Percentiles rank a stretch among this genome's conserved stretches.
These are phyloP conservation scores for Druceiella hillmani DNA, from an alignment of 2,888 invertebrate genomes.

Conservation along the genomic window DNA sequence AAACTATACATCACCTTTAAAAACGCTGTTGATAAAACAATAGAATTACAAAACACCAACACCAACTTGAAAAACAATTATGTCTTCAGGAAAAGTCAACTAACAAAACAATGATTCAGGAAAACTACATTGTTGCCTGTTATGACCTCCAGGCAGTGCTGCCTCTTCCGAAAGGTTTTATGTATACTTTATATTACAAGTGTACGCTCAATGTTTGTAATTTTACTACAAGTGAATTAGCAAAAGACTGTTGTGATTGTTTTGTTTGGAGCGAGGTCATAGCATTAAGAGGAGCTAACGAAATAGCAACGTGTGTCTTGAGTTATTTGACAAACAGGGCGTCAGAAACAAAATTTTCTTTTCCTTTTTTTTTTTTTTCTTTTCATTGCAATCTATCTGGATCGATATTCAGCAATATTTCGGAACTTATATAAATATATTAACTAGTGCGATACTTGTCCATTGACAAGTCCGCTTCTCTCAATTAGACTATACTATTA, in stretches of 20 bases:
- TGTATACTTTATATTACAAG: slow-evolving; percentile 19
- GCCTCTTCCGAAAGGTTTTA: slow-evolving; percentile 19
- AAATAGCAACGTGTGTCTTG: slow-evolving; percentile 22
- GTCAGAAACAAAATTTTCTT: too few relatives aligned
- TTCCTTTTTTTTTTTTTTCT: too few relatives aligned
- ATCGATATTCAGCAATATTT: too few relatives aligned
- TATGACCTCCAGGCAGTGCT: slow-evolving; percentile 19
- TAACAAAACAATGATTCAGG: slow-evolving; percentile 13
- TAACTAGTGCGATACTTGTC: too few relatives aligned
- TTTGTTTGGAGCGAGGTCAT: slow-evolving; percentile 18
- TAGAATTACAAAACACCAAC: too few relatives aligned
- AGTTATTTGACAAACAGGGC: too few relatives aligned
- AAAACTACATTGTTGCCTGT: slow-evolving; percentile 16
- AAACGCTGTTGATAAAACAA: slow-evolving; percentile 8
- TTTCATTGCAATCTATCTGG: too few relatives aligned
- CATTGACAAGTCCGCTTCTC: too few relatives aligned
- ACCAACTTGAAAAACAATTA: too few relatives aligned
- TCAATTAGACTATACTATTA: too few relatives aligned
- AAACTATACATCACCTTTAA: slow-evolving; percentile 5
- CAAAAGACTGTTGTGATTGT: slow-evolving; percentile 14
- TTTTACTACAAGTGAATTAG: slow-evolving; percentile 20
- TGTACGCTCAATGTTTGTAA: slow-evolving; percentile 19
- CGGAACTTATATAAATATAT: too few relatives aligned
- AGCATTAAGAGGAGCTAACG: slow-evolving; percentile 18
- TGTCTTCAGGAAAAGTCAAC: too few relatives aligned